These are phyloP conservation scores for Pterostichus niger DNA, from an alignment of 2,888 invertebrate species.

Conservation along the genomic window DNA sequence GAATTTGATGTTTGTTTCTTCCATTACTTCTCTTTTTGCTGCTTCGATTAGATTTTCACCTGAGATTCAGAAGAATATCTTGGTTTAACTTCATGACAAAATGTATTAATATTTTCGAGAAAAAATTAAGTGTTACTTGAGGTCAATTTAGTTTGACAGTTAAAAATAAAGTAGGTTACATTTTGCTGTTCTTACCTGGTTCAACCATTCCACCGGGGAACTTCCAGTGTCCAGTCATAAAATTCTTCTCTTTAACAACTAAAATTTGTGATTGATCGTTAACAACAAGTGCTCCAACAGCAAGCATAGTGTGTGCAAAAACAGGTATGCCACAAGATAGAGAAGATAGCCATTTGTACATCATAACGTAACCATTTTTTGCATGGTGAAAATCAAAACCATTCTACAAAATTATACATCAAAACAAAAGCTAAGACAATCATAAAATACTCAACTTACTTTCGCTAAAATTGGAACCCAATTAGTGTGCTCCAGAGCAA, in stretches of 20 bases:
- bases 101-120: no score
- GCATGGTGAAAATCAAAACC: slow-evolving; percentile 95
- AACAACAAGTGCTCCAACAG: slow-evolving; percentile 92
- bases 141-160: background rate
- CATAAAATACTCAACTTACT: slow-evolving; percentile 75
- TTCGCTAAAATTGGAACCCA: slow-evolving; percentile 88
- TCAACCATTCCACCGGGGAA: slow-evolving; percentile 95
- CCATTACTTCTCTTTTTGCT: slow-evolving; percentile 90
- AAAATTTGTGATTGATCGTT: slow-evolving; percentile 88
- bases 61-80: slow-evolving; percentile 73
- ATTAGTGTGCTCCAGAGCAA: slow-evolving; percentile 83
- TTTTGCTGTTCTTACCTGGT: slow-evolving; percentile 81
- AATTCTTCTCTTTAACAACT: slow-evolving; percentile 88
- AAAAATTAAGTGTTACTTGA: no score
- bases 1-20: slow-evolving; percentile 92
- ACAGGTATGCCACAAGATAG: slow-evolving; percentile 84
- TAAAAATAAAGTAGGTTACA: no score
- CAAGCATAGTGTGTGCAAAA: slow-evolving; percentile 90
- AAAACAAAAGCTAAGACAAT: slow-evolving; percentile 36
- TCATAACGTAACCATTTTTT: slow-evolving; percentile 86
- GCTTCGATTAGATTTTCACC: slow-evolving; percentile 92
- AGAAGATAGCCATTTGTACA: slow-evolving; percentile 89
- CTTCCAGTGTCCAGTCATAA: slow-evolving; percentile 86
- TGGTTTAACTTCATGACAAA: no score
- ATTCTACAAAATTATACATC: slow-evolving; percentile 77